These are phyloP conservation scores for Solenodon paradoxus DNA, from an alignment of 2,113 vertebrate genomes.

Conservation along the genomic window DNA sequence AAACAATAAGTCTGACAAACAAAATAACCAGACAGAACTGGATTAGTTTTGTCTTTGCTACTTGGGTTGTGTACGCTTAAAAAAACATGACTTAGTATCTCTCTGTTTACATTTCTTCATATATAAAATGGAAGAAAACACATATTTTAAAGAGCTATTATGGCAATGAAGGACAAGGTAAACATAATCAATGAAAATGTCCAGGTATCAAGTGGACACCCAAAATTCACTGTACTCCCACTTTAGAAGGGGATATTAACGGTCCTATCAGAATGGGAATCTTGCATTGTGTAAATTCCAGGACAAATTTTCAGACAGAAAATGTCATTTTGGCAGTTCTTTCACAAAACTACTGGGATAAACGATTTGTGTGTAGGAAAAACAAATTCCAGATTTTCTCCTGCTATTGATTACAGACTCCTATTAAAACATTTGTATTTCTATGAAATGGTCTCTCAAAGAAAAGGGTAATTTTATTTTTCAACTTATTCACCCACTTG, in stretches of 20 bases:
- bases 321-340: background rate
- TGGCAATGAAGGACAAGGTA: background rate
- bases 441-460: background rate
- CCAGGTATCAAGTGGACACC: background rate
- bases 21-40: background rate
- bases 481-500: background rate
- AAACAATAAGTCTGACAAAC: background rate
- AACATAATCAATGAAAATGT: background rate
- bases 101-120: slow-evolving; percentile 22
- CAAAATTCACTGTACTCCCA: background rate
- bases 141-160: background rate
- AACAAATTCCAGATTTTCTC: background rate
- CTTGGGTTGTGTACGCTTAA: background rate
- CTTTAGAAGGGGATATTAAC: background rate
- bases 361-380: background rate
- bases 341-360: background rate
- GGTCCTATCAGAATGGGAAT: background rate
- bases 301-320: background rate
- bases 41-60: background rate
- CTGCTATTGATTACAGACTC: background rate
- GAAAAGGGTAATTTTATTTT: background rate
- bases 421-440: background rate
- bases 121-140: slow-evolving; percentile 1
- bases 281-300: background rate
- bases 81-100: slow-evolving; percentile 13